Percentiles rank a stretch among this genome's conserved stretches.
Evolutionary conservation across 1,140 invertebrate genomes (phyloP).

Genomic region (Hydropsyche tenuis): DNA sequence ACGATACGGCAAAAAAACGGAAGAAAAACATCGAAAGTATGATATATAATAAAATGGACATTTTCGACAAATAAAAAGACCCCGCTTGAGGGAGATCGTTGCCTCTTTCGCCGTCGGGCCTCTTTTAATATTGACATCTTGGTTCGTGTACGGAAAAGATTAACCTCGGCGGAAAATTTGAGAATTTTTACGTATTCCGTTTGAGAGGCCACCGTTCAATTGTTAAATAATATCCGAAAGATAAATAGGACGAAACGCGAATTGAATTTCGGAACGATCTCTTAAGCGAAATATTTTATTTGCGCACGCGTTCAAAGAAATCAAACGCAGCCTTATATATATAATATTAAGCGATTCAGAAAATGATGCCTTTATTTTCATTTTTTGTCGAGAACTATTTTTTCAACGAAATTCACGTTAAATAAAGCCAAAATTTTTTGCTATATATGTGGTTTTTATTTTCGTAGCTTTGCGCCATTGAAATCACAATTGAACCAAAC

Average conservation of each 20-base stretch:
- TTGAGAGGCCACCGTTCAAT: not conserved
- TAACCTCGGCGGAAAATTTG: not conserved
- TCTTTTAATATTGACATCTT: constrained; percentile 17
- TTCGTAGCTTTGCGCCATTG: too few relatives aligned
- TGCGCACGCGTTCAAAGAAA: constrained; percentile 3
- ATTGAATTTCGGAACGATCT: too few relatives aligned
- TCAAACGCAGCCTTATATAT: not conserved
- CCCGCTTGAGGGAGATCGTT: not conserved
- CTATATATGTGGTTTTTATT: too few relatives aligned
- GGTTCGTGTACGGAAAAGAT: not conserved
- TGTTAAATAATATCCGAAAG: constrained; percentile 17
- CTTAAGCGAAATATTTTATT: not conserved
- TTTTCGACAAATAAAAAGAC: not conserved
- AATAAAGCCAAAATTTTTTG: too few relatives aligned
- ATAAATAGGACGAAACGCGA: not conserved
- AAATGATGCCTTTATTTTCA: not conserved
- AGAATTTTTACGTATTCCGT: not conserved
- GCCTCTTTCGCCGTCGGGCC: not conserved
- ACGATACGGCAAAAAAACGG: not conserved
- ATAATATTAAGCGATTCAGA: not conserved
- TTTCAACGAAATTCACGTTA: too few relatives aligned
- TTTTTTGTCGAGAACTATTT: not conserved
- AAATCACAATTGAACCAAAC: too few relatives aligned
- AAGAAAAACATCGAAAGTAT: not conserved
- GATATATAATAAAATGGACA: not conserved